Conservation (phyloP, 92 coral and sea anemone genomes). For the Metridium senile region DNA sequence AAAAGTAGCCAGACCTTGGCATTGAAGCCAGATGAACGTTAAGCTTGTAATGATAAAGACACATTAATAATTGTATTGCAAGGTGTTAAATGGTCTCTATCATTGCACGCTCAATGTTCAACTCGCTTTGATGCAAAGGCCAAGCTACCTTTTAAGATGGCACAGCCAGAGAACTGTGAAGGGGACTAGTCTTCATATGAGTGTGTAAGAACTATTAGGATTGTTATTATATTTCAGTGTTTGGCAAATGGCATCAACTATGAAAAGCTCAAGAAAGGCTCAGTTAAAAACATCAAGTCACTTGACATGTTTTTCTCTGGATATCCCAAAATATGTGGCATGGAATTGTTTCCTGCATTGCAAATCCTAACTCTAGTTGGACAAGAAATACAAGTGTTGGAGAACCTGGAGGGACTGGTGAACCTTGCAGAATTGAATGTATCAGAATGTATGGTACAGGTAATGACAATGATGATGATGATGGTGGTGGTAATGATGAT, state of each 20-base stretch:
- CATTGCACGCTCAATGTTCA: no score
- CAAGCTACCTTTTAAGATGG: no score
- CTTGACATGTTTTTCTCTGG: slow-evolving; percentile 99
- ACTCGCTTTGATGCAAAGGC: no score
- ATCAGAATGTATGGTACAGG: slow-evolving; percentile 77
- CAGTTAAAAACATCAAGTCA: slow-evolving; percentile 60
- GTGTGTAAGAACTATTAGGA: background rate
- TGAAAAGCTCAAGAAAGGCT: slow-evolving; percentile 88
- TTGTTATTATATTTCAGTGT: slow-evolving; percentile 54
- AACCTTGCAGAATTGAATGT: slow-evolving; percentile 82
- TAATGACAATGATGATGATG: slow-evolving; percentile 13
- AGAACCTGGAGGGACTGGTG: slow-evolving; percentile 68
- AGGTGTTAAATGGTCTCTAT: no score
- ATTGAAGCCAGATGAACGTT: no score
- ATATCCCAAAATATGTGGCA: slow-evolving; percentile 83
- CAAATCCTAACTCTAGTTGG: slow-evolving; percentile 75
- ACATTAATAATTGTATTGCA: no score
- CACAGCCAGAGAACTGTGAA: no score
- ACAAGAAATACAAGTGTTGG: slow-evolving; percentile 69
- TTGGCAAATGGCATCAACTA: slow-evolving; percentile 84
- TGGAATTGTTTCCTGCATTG: slow-evolving; percentile 82
- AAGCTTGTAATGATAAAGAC: no score
- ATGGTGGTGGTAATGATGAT: background rate
- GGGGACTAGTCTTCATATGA: no score
- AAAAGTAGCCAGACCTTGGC: no score